These are phyloP conservation scores for Petaurus breviceps DNA, from an alignment of 2,113 vertebrate species.

Conservation along the genomic window DNA sequence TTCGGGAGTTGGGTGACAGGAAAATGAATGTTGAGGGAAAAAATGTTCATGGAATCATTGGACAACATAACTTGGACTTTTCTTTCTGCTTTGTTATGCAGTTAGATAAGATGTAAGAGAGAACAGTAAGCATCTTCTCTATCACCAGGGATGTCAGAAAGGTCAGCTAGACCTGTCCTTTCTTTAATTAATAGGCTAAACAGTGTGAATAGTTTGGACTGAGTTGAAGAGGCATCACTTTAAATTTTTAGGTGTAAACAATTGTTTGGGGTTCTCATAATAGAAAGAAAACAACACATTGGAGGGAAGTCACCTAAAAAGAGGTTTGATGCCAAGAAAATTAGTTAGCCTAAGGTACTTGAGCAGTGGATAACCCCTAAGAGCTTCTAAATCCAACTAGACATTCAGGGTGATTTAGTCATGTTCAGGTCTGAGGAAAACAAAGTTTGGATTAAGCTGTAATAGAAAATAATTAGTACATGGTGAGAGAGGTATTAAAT, in stretches of 20 bases:
- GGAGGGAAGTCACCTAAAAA: neutral
- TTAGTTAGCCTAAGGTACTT: neutral
- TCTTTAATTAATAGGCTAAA: neutral
- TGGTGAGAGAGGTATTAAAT: neutral
- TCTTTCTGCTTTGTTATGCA: neutral
- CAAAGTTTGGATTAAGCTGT: neutral
- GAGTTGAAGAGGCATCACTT: neutral
- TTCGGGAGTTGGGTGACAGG: neutral
- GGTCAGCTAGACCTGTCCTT: neutral
- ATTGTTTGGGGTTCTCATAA: neutral
- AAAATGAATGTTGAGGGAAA: neutral
- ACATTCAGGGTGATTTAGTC: neutral
- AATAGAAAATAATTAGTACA: neutral
- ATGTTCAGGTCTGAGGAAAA: conserved; percentile 26
- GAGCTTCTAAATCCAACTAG: neutral
- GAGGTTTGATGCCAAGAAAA: neutral
- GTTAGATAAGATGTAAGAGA: neutral
- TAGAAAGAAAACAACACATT: neutral
- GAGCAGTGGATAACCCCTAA: neutral
- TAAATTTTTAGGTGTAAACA: neutral
- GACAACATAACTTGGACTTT: too few species aligned
- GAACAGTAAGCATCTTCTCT: neutral
- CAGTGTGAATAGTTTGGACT: neutral
- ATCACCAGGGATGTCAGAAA: neutral
- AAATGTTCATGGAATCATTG: neutral